Evolutionary conservation across 2,113 vertebrate genomes (phyloP), one percentile per base, ranked within the genome.

Genomic region (Syngnathus scovelli): DNA sequence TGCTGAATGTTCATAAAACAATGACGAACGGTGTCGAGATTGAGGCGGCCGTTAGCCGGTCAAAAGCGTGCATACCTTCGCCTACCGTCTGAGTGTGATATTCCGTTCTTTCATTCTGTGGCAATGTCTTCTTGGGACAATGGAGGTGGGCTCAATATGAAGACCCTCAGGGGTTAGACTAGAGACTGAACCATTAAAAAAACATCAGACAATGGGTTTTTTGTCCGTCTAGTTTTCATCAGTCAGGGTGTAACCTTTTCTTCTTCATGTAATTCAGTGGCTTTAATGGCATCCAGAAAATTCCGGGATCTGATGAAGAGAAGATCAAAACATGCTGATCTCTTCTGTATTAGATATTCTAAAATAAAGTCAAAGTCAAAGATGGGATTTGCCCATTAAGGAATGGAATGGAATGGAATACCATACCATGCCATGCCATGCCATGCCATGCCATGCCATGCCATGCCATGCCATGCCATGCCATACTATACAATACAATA

Each of bases 11-110:
- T 82, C 54, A 80, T 78, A 70, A 84, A 52, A 78, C 81, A 73
- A 80, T 86, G 85, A 86, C 80, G 74, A 80, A 86, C 83, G 75
- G 64, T 10, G 39, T 68, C 27, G 8, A 74, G 69, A 76, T 70
- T 81, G 75, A 85, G 78, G 66, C 67, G 67, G 2, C 72, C 77
- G 81, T 78, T 80, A 65, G 80, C 78, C 79, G 70, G 71, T 83
- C 79, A 43, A 66, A 66, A 76, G 12, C 44, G 61, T 70, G 78
- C 66, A 77, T 82, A n/a, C 74, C 60, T 62, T 54, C 11, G 66
- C 78, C 68, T 23, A 64, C 80, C 76, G 68, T 76, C 69, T 72
- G 67, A 76, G 61, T 70, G 62, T 4, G 15, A 48, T 13, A 1
- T 78, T 74, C 27, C 27, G 27, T 74, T 68, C 58, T 65, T 48